Base-by-base conservation (phyloP, 2,113 vertebrate genomes). In the Microcebus griseorufus region DNA sequence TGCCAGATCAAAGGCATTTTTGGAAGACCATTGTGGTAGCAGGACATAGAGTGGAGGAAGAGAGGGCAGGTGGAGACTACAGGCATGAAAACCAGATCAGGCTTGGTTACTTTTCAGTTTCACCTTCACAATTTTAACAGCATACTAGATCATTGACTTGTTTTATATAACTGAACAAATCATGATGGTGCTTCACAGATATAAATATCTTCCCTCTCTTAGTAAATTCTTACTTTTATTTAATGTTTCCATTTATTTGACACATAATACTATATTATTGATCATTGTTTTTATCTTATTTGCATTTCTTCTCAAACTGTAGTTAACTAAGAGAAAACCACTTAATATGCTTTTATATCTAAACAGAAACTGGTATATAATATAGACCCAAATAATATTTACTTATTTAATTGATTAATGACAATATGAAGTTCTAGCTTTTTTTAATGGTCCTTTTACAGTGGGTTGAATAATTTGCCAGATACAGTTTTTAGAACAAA, bases 1-100 rank as follows among this genome's bases (percentile, higher is more conserved):
- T 79, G 42, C 91, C 23, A 92, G 92, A 95, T 95, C 89, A 94
- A 92, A 92, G 53, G 70, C 32, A 79, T 64, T 89, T 93, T 48
- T 85, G 64, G 22, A 79, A 96, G 76, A 82, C 78, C 20, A 17
- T 82, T 90, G 93, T 58, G 58, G 25, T 64, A 86, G 75, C 27
- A 89, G 11, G 58, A 48, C 23, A 65, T 22, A 69, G 17, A 78
- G 18, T 67, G 20, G 82, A 93, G 45, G 90, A 58, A 69, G 34
- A 17, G 70, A 82, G 22, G 32, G 20, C 25, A 81, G 22, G 10
- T 4, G 5, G 62, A 80, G 76, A 65, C 37, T 48, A 18, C 1
- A 76, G 48, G 13, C 25, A 69, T 29, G 72, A 55, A 87, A 82
- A 60, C 25, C 22, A 79, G n/a, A 25, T 39, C 10, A 39, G 27